A percentile compares a stretch with the other conserved stretches of the same genome.
These are phyloP conservation scores for Sarcophaga subvicina DNA, from an alignment of 2,888 invertebrate species.

Conservation along the genomic window DNA sequence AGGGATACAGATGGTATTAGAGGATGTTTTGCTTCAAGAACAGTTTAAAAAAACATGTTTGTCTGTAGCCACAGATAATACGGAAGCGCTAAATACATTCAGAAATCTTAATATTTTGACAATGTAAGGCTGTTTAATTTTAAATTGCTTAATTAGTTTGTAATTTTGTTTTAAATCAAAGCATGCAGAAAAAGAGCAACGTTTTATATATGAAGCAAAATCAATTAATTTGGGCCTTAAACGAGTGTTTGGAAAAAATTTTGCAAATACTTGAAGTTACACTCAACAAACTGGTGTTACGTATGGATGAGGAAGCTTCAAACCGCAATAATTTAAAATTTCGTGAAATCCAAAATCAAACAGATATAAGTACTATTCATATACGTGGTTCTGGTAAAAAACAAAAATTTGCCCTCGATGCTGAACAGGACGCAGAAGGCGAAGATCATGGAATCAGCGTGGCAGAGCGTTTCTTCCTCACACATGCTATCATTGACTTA, in stretches of 20 bases:
- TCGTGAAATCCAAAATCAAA: constrained; percentile 69
- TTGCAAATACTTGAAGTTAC: constrained; percentile 79
- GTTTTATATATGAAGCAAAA: constrained; percentile 74
- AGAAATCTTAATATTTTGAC: constrained; percentile 82
- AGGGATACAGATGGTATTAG: constrained; percentile 80
- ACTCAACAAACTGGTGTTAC: constrained; percentile 75
- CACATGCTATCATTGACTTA: constrained; percentile 85
- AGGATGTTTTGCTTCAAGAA: constrained; percentile 78
- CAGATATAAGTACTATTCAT: constrained; percentile 67
- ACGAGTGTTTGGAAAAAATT: constrained; percentile 79
- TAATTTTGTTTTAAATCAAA: constrained; percentile 57
- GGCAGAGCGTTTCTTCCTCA: constrained; percentile 73
- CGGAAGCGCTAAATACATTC: constrained; percentile 81
- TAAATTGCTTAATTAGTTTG: neutral
- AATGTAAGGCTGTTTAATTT: constrained; percentile 76
- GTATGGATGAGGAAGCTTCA: constrained; percentile 75
- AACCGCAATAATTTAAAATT: constrained; percentile 69
- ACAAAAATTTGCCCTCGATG: constrained; percentile 46
- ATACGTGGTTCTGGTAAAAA: constrained; percentile 51
- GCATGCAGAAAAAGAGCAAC: constrained; percentile 78
- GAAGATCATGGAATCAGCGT: constrained; percentile 68
- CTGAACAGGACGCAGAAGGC: constrained; percentile 33
- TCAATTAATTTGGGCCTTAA: constrained; percentile 75
- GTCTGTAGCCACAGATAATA: constrained; percentile 73
- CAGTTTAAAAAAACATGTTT: constrained; percentile 77